Conservation (phyloP, 2,888 invertebrate genomes). For the Agelastica alni region DNA sequence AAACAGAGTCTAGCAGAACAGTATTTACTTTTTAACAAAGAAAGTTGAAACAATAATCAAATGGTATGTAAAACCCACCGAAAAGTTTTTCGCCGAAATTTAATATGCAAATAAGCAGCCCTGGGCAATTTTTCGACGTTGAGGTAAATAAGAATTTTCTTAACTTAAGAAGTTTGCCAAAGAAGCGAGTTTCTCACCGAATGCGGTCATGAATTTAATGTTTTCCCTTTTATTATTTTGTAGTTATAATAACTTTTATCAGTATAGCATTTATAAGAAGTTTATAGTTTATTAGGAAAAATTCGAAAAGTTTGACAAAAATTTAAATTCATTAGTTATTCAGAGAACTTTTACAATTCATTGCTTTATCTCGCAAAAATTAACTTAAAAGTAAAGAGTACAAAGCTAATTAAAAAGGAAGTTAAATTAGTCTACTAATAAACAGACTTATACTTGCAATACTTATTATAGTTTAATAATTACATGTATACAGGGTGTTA, state of each 20-base stretch:
- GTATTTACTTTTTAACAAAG: constrained; percentile 21
- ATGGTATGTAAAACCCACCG: constrained; percentile 24
- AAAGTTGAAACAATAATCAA: constrained; percentile 27
- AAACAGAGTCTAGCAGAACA: constrained; percentile 8
- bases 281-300: too few species aligned
- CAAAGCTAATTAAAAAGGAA: too few species aligned
- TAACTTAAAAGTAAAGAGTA: too few species aligned
- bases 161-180: constrained; percentile 20
- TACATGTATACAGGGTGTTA: too few species aligned
- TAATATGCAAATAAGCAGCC: constrained; percentile 30
- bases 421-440: too few species aligned
- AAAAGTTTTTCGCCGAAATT: constrained; percentile 26
- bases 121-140: constrained; percentile 23
- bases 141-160: constrained; percentile 30
- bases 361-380: too few species aligned
- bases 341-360: too few species aligned
- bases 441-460: too few species aligned
- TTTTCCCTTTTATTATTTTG: constrained; percentile 19
- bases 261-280: too few species aligned
- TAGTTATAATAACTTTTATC: constrained; percentile 19
- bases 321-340: too few species aligned
- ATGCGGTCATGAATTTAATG: constrained; percentile 17
- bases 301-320: too few species aligned
- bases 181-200: constrained; percentile 18
- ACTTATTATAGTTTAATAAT: too few species aligned